Evolutionary conservation across 2,797 vertebrate species (phyloP), one percentile per base, ranked within the genome.

Genomic region (Amblyopsis hoosieri): DNA sequence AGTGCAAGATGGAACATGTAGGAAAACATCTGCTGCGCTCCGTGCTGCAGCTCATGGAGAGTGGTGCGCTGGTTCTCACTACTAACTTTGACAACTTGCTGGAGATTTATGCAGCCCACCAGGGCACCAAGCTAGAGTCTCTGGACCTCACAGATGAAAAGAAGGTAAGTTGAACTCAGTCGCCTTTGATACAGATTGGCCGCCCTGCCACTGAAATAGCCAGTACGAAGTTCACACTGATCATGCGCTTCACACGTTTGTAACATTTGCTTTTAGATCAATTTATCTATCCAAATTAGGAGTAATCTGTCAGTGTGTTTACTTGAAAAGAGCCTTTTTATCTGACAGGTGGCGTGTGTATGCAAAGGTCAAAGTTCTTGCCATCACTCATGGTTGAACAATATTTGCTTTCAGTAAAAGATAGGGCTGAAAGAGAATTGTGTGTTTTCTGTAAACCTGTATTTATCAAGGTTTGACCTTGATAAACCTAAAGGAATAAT

Each of bases 81-180:
- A 99, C 97, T 0, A 99, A 99, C 89, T 98, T 99, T 0, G 97
- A 99, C 84, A 98, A 97, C 87, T 90, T 99, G 68, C 76, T 99
- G 83, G 97, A 99, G 84, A 95, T 98, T 65, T 97, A 97, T 0
- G 96, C 96, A 1, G 93, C 95, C 0, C 95, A 97, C 71, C 96
- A 98, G 80, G 96, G 90, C 67, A 97, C 96, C 64, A 94, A 95
- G 1, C 94, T 98, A 9, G 96, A 99, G 86, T 98, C 97, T 62
- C 88, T 99, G 62, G 97, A 99, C 84, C 94, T 99, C 69, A 98
- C 96, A 0, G 97, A 99, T 63, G 96, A 99, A 72, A 98, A 98
- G 82, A 97, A 96, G 96, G 97, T 96, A n/a, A 0, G n/a, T 13
- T 10, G 33, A n/a, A 13, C 19, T 29, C 13, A 3, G 13, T n/a